These are phyloP conservation scores for Nasonia longicornis DNA, from an alignment of 1,140 invertebrate genomes.

Conservation along the genomic window DNA sequence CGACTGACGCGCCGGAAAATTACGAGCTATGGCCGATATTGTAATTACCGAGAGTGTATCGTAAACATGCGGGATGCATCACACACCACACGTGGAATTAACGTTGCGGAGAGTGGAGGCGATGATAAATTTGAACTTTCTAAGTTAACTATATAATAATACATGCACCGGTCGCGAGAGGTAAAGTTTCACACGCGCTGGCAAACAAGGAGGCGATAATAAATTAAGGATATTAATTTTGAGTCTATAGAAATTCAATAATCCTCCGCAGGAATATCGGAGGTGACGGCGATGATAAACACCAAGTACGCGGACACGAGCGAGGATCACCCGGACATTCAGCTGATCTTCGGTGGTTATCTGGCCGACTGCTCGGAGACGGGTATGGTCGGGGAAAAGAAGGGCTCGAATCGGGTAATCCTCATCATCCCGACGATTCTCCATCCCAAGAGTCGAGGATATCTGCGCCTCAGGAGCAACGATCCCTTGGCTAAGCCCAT, in stretches of 20 bases:
- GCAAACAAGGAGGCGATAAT: neutral
- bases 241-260: no score
- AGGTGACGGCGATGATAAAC: conserved; percentile 85
- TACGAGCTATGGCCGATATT: neutral
- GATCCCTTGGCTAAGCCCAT: conserved; percentile 84
- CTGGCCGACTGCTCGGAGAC: conserved; percentile 85
- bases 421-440: conserved; percentile 79
- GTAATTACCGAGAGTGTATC: no score
- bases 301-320: conserved; percentile 81
- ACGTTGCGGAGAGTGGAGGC: no score
- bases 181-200: neutral
- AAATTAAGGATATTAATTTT: neutral
- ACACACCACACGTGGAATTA: no score
- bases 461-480: conserved; percentile 77
- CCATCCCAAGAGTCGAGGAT: conserved; percentile 86
- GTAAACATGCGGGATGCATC: neutral
- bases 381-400: conserved; percentile 83
- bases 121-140: neutral
- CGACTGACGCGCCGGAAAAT: neutral
- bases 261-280: conserved; percentile 75
- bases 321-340: conserved; percentile 85
- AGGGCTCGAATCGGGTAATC: conserved; percentile 66
- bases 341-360: conserved; percentile 88
- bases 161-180: no score
- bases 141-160: neutral